These are phyloP conservation scores for Montipora capricornis DNA, from an alignment of 64 coral and sea anemone species.

Conservation along the genomic window DNA sequence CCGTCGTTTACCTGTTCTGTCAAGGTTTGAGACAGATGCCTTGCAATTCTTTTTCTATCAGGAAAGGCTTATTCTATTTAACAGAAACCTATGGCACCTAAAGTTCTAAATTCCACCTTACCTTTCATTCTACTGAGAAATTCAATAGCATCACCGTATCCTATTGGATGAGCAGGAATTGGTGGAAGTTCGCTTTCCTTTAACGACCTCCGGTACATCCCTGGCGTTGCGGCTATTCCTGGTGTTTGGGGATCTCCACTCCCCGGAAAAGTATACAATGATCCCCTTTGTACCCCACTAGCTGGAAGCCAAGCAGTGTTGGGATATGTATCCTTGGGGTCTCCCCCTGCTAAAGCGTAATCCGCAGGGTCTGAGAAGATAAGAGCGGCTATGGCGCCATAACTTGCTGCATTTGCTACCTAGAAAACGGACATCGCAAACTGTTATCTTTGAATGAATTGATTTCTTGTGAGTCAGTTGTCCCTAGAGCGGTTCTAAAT, in stretches of 20 bases:
- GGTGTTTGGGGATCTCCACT: conserved; percentile 83
- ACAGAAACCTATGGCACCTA: too few species aligned
- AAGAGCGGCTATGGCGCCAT: conserved; percentile 72
- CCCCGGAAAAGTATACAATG: conserved; percentile 58
- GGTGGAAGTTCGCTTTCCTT: conserved; percentile 65
- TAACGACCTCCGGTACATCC: conserved; percentile 67
- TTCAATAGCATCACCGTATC: conserved; percentile 75
- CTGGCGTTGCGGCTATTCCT: conserved; percentile 61
- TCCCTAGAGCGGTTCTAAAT: too few species aligned
- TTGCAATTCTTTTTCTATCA: too few species aligned
- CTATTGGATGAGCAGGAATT: conserved; percentile 88
- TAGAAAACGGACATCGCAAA: neutral
- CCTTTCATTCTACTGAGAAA: conserved; percentile 70
- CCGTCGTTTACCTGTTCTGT: too few species aligned
- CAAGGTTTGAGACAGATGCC: too few species aligned
- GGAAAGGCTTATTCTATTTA: neutral
- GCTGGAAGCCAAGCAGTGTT: conserved; percentile 82
- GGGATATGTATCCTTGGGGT: conserved; percentile 58
- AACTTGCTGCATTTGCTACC: conserved; percentile 76
- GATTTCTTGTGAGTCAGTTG: accelerated
- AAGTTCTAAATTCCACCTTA: neutral
- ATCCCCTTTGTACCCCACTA: conserved; percentile 69
- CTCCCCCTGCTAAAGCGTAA: conserved; percentile 64
- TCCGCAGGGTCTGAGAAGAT: conserved; percentile 87
- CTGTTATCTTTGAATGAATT: neutral